Evolutionary conservation across 1,140 invertebrate genomes (phyloP).

Genomic region (Bursaphelenchus mucronatus): DNA sequence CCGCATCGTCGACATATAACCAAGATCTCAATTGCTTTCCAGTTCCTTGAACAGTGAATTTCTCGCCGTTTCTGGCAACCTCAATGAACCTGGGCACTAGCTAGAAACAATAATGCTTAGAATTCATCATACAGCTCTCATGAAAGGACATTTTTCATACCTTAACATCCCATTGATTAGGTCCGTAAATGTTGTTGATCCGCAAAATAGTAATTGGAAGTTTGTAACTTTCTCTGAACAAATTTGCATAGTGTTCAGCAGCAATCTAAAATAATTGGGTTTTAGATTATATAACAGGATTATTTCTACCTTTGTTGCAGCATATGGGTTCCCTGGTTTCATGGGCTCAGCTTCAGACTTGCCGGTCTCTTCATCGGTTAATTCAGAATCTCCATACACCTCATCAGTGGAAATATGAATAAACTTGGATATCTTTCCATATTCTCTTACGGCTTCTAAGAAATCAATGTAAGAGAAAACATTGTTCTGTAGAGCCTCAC

Average conservation of each 20-base stretch:
- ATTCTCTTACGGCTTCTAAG: constrained; percentile 47
- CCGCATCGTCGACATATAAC: constrained; percentile 61
- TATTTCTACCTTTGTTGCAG: constrained; percentile 59
- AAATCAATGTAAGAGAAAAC: constrained; percentile 57
- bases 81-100: constrained; percentile 61
- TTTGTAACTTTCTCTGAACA: constrained; percentile 39
- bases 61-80: constrained; percentile 50
- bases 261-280: constrained; percentile 54
- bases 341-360: constrained; percentile 47
- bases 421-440: constrained; percentile 57
- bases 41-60: constrained; percentile 59
- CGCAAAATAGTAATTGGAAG: constrained; percentile 61
- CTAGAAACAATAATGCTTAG: constrained; percentile 30
- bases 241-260: constrained; percentile 48
- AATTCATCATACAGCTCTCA: constrained; percentile 10
- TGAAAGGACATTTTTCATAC: constrained; percentile 12
- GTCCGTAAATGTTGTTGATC: constrained; percentile 62
- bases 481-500: constrained; percentile 57
- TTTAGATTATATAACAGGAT: too few relatives aligned
- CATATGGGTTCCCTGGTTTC: constrained; percentile 61
- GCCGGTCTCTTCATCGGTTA: constrained; percentile 40
- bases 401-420: constrained; percentile 62
- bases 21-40: constrained; percentile 47
- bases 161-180: constrained; percentile 62
- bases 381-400: constrained; percentile 58